Evolutionary conservation across 2,888 invertebrate genomes (phyloP).

Genomic region (Heteropelma amictum): DNA sequence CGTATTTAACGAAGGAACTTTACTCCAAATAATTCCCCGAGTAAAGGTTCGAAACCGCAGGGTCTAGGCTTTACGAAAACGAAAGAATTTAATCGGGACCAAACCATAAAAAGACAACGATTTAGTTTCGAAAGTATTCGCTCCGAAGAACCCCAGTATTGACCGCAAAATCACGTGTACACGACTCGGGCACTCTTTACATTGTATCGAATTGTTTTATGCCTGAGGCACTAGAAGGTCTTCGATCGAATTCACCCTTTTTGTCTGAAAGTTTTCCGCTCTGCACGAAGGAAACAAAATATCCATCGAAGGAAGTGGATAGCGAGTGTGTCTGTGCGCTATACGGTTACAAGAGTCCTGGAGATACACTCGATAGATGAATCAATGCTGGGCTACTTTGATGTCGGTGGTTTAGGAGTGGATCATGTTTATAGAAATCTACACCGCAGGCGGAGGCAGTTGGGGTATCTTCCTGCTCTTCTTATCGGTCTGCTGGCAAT

Average conservation of each 20-base stretch:
- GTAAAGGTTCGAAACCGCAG: too few species aligned
- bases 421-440: slow-evolving; percentile 25
- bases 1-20: too few species aligned
- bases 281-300: slow-evolving; percentile 1
- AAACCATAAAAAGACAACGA: too few species aligned
- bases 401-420: slow-evolving; percentile 12
- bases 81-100: too few species aligned
- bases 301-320: not conserved
- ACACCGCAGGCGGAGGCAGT: not conserved
- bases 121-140: too few species aligned
- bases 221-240: not conserved
- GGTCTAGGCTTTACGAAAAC: too few species aligned
- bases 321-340: not conserved
- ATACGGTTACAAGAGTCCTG: slow-evolving; percentile 32
- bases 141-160: too few species aligned
- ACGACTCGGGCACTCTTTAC: too few species aligned
- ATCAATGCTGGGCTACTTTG: not conserved
- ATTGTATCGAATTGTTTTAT: not conserved
- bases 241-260: not conserved
- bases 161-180: too few species aligned
- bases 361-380: not conserved
- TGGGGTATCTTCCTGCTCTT: not conserved
- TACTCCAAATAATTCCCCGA: too few species aligned
- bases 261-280: not conserved
- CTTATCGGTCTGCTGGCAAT: not conserved